Evolutionary conservation across 2,797 vertebrate species (phyloP), one percentile per base, ranked within the genome.

Genomic region (Lacerta bilineata): DNA sequence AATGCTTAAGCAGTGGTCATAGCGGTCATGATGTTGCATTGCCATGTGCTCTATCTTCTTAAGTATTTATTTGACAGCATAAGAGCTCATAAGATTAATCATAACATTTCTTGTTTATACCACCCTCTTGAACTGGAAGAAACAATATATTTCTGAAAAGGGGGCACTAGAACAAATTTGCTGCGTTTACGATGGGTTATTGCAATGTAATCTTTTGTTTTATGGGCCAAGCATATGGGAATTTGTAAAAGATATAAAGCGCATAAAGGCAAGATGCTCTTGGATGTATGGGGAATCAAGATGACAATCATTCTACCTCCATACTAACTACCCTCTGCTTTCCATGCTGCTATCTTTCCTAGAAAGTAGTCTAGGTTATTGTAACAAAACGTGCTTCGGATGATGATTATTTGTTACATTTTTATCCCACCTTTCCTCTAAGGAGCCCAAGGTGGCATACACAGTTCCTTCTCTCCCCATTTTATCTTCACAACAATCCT

Each of bases 81-180:
- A 81, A 81, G 25, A 81, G 13, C 6, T 68, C 64, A 43, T 20
- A 27, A 8, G 55, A 23, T 43, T 43, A 82, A 27, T 66, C 36
- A 43, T 68, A 29, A 68, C 80, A n/a, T 82, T 82, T 68, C 50
- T 25, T 68, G 64, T 29, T 82, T 68, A 82, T 68, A 68, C 39
- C 39, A 41, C 8, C 55, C 39, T 82, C 80, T 82, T 68, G 43
- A 82, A 29, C 64, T 43, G 61, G 23, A 82, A 41, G 80, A 68
- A 68, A 68, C 11, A 66, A 41, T 39, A 25, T 29, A 68, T 68
- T 82, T 41, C 64, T 41, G 25, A 29, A 78, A 29, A 64, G 20
- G 43, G 25, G 39, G 11, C 25, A 68, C 25, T n/a, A 36, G 13
- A 43, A 68, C 39, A 25, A 59, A 33, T 64, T 64, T 41, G 20